Base-by-base conservation (phyloP, 2,888 invertebrate genomes). In the Polydrusus pterygomalis region DNA sequence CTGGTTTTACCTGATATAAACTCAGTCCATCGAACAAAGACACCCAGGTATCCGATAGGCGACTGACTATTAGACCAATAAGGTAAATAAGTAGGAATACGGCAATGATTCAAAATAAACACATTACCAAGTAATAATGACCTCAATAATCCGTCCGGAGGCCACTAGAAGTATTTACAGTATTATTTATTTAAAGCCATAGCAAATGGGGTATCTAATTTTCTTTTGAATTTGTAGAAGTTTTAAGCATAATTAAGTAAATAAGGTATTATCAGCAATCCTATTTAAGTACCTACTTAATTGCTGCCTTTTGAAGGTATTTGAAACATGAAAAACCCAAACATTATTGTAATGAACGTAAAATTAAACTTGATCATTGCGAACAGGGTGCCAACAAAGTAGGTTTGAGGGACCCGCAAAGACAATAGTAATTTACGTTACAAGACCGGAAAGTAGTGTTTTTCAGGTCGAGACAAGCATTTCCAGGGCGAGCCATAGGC, bases 21-120 rank as follows among this genome's bases (percentile, higher is more conserved):
- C n/a, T n/a, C 47, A 11, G 18, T 10, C 40, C 38, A 62, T 62
- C 18, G 62, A 43, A 62, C 62, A 40, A 62, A 40, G 40, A 58
- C 38, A 62, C 11, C 56, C 18, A 62, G 18, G 40, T 40, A 62
- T 18, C 40, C 13, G 40, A 18, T 18, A 18, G 13, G 58, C 8
- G 43, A 62, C 25, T n/a, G n/a, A n/a, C 30, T 30, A 30, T 40
- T 34, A 17, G 17, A 43, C 18, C 15, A 38, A 62, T 30, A 43
- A 60, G 34, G 34, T 34, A 34, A 34, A n/a, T n/a, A 3, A 25
- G 1, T 34, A 34, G 13, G 30, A 30, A 20, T 56, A 25, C 38
- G 38, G 38, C 30, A 60, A 60, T 38, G 60, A 60, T 60, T 60
- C 38, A 62, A 40, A 62, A 40, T 40, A 62, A 62, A 62, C 40